These are phyloP conservation scores for Malacoctenus gilli DNA, from an alignment of 2,797 vertebrate genomes.

Conservation along the genomic window DNA sequence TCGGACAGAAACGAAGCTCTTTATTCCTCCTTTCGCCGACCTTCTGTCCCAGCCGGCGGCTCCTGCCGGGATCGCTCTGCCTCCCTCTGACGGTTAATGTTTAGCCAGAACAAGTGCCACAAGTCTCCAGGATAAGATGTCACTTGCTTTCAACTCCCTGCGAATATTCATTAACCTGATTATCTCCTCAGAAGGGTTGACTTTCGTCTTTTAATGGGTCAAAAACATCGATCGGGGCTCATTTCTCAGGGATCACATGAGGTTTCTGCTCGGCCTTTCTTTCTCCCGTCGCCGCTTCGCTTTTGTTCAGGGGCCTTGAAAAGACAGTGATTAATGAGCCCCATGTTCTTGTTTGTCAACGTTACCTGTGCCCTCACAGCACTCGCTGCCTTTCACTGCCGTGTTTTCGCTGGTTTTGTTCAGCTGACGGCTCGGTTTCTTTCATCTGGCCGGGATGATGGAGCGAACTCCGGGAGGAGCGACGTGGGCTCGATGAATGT, in stretches of 20 bases:
- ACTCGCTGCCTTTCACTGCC: background rate
- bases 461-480: slow-evolving; percentile 4
- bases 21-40: slow-evolving; percentile 2
- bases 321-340: slow-evolving; percentile 34
- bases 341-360: slow-evolving; percentile 25
- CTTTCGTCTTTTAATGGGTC: slow-evolving; percentile 23
- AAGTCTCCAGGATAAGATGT: slow-evolving; percentile 32
- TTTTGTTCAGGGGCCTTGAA: slow-evolving; percentile 5
- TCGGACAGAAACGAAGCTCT: slow-evolving; percentile 12
- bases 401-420: slow-evolving; percentile 50
- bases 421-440: slow-evolving; percentile 28
- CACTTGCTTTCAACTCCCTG: slow-evolving; percentile 18
- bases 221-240: slow-evolving; percentile 17
- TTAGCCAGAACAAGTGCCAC: slow-evolving; percentile 49
- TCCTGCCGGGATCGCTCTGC: slow-evolving; percentile 27
- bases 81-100: slow-evolving; percentile 52
- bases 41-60: slow-evolving; percentile 13
- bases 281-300: slow-evolving; percentile 1
- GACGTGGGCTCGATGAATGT: slow-evolving; percentile 5
- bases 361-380: slow-evolving; percentile 14
- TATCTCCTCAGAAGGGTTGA: slow-evolving; percentile 37
- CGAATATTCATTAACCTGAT: slow-evolving; percentile 46
- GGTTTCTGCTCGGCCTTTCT: background rate
- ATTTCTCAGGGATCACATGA: slow-evolving; percentile 17
- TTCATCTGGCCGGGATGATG: slow-evolving; percentile 47